Percentiles rank a stretch among this genome's conserved stretches.
These are phyloP conservation scores for Pituophis catenifer DNA, from an alignment of 2,113 vertebrate species.

Conservation along the genomic window DNA sequence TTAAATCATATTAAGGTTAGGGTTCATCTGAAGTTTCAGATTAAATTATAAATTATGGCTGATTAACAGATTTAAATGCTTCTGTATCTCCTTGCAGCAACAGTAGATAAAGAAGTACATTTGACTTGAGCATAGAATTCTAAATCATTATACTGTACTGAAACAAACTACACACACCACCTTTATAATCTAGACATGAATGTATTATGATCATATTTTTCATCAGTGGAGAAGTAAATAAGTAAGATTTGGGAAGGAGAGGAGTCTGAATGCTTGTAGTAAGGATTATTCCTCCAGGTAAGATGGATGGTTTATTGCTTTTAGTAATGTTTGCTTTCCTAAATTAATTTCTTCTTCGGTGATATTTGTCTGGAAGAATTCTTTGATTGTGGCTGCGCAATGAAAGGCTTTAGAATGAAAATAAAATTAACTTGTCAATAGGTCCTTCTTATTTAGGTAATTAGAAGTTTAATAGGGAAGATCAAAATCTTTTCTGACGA, in stretches of 20 bases:
- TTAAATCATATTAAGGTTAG: not conserved
- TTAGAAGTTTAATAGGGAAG: not conserved
- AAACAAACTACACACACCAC: not conserved
- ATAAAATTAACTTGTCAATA: not conserved
- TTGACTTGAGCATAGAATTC: not conserved
- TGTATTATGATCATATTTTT: not conserved
- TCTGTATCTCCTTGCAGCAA: not conserved
- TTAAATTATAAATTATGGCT: not conserved
- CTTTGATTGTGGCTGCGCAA: not conserved
- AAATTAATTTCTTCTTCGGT: not conserved
- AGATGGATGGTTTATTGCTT: not conserved
- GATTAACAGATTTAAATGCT: not conserved
- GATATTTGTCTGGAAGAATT: not conserved
- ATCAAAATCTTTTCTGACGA: not conserved
- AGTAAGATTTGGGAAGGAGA: not conserved
- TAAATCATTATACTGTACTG: not conserved
- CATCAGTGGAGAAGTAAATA: not conserved
- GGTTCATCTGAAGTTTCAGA: not conserved
- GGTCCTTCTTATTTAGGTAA: not conserved
- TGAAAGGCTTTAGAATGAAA: not conserved
- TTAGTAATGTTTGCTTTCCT: not conserved
- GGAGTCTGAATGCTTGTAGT: not conserved
- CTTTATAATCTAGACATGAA: not conserved
- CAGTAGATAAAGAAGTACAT: not conserved
- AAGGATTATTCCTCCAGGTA: not conserved